Conservation (phyloP, 2,797 vertebrate genomes). For the Eleutherodactylus coqui region DNA sequence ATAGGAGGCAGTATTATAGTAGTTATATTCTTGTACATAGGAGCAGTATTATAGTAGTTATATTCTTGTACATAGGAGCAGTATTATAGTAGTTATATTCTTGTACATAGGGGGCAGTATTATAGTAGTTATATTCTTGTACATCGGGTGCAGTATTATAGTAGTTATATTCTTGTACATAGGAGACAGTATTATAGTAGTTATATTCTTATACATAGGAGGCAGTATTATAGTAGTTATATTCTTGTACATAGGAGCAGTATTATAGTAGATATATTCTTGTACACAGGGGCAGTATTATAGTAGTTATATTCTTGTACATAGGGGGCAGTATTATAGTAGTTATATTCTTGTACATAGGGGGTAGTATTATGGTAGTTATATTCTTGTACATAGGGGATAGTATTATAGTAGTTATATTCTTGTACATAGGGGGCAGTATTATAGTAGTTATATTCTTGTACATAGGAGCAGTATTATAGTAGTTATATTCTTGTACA, state of each 20-base stretch:
- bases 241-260: slow-evolving; percentile 1
- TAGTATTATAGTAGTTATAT: not conserved
- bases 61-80: not conserved
- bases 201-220: not conserved
- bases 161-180: slow-evolving; percentile 1
- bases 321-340: slow-evolving; percentile 4
- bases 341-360: not conserved
- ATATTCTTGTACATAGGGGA: slow-evolving; percentile 2
- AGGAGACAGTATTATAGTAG: slow-evolving; percentile 8
- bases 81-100: not conserved
- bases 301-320: not conserved
- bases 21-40: not conserved
- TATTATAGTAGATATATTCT: not conserved
- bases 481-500: slow-evolving; percentile 11
- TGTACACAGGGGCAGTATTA: not conserved
- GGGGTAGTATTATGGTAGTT: not conserved
- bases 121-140: slow-evolving; percentile 1
- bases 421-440: not conserved
- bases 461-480: not conserved
- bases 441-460: slow-evolving; percentile 7
- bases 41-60: not conserved
- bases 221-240: slow-evolving; percentile 2
- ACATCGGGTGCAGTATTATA: not conserved
- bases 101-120: not conserved
- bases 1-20: not conserved